Base-by-base conservation (phyloP, 53 echinoderm and acorn worm species). In the Zoroaster sp. region DNA sequence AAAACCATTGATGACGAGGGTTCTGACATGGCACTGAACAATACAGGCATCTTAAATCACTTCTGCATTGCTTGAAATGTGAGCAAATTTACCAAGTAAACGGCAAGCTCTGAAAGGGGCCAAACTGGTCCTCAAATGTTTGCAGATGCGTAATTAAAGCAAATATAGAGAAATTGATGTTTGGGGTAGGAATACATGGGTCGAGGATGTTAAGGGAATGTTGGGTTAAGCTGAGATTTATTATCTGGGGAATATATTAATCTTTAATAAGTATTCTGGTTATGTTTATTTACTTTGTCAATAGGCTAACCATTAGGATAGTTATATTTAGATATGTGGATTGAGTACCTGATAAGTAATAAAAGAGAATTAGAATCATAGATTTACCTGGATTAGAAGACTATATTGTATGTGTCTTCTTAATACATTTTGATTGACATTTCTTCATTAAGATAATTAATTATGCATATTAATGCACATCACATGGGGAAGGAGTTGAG, bases 71-170 rank as follows among this genome's bases (percentile, higher is more conserved):
- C 78, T 35, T 54, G 78, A 53, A 78, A 55, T 32, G 78, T 78
- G 35, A 55, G 55, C 78, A 78, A 35, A 78, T 74, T 74, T 74
- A 21, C 78, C 28, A 17, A 78, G 55, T 54, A 78, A 33, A 55
- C 78, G 0, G 18, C 3, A 21, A 14, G 21, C 18, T 32, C 53
- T 52, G 51, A 37, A 39, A 53, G 36, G 52, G 59, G 25, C 55
- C 28, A 54, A 38, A 17, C 13, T 23, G 46, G 47, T 40, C 74
- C 41, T 23, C 11, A 43, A n/a, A 14, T 41, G 40, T 40, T 74
- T 40, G 23, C 23, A 18, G 9, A 38, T 74, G 74, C 74, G 20
- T 74, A 39, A 74, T 23, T 36, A 23, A n/a, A 23, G 63, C 63
- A 5, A 63, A 17, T 17, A 30, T 35, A 76, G 28, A 10, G 33